These are phyloP conservation scores for Elanoides forficatus DNA, from an alignment of 2,113 vertebrate species.

Conservation along the genomic window DNA sequence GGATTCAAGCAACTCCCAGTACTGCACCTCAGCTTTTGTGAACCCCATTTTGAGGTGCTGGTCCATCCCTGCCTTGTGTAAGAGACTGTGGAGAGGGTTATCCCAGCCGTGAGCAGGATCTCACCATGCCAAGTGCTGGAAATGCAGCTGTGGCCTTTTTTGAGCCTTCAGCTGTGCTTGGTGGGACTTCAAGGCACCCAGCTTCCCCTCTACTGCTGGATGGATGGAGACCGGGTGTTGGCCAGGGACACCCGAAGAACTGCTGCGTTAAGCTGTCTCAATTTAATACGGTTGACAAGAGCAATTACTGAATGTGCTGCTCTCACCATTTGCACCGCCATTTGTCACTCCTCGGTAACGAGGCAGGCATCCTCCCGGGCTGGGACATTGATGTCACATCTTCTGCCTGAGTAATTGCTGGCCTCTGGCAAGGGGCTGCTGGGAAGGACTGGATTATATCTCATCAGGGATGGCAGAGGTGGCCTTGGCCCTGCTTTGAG, in stretches of 20 bases:
- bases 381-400: not conserved
- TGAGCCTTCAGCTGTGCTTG: not conserved
- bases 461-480: not conserved
- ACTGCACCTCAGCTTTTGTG: not conserved
- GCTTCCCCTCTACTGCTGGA: not conserved
- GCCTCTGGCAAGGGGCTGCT: not conserved
- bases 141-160: not conserved
- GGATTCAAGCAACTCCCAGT: not conserved
- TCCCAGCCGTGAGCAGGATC: too few species aligned
- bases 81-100: not conserved
- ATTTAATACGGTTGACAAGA: not conserved
- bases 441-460: not conserved
- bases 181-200: not conserved
- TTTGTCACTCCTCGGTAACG: not conserved
- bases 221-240: not conserved
- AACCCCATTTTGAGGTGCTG: not conserved
- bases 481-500: not conserved
- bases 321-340: not conserved
- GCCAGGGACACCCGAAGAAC: not conserved
- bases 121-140: rapidly evolving
- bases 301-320: not conserved
- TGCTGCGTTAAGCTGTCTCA: not conserved
- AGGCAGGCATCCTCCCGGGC: not conserved
- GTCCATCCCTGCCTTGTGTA: not conserved
- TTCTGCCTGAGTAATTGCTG: not conserved